These are phyloP conservation scores for Hipposideros armiger DNA, from an alignment of 2,113 vertebrate genomes.

Conservation along the genomic window DNA sequence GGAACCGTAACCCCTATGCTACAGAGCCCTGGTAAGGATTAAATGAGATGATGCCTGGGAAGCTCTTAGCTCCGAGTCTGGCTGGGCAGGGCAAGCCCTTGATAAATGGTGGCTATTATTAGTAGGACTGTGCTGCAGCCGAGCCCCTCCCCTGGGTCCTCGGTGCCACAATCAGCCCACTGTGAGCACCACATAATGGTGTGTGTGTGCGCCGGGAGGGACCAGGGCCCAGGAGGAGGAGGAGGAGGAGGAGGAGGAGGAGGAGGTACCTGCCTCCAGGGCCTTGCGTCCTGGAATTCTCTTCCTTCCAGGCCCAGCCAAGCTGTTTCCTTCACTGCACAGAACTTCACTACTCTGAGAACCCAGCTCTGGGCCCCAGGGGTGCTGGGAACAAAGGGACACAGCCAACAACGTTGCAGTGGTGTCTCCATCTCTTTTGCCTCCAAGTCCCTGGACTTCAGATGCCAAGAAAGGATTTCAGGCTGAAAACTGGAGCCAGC, in stretches of 20 bases:
- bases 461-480: neutral
- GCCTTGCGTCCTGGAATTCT: neutral
- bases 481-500: neutral
- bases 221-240: neutral
- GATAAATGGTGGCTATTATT: neutral
- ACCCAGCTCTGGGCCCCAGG: neutral
- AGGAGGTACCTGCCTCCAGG: neutral
- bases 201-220: neutral
- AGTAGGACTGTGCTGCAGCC: neutral
- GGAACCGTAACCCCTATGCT: neutral
- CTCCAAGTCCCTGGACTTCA: neutral
- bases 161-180: constrained; percentile 40
- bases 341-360: neutral
- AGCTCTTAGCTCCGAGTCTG: neutral
- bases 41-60: neutral
- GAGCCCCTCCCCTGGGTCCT: neutral
- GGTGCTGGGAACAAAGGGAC: neutral
- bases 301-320: constrained; percentile 41
- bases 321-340: neutral
- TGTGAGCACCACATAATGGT: constrained; percentile 3
- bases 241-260: neutral
- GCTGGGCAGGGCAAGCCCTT: neutral
- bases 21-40: neutral
- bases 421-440: neutral
- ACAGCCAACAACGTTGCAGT: neutral